A percentile compares a stretch with the other conserved stretches of the same genome.
phyloP scores from a whole-genome alignment of 2,113 vertebrate species.

The Echinops telfairi region DNA sequence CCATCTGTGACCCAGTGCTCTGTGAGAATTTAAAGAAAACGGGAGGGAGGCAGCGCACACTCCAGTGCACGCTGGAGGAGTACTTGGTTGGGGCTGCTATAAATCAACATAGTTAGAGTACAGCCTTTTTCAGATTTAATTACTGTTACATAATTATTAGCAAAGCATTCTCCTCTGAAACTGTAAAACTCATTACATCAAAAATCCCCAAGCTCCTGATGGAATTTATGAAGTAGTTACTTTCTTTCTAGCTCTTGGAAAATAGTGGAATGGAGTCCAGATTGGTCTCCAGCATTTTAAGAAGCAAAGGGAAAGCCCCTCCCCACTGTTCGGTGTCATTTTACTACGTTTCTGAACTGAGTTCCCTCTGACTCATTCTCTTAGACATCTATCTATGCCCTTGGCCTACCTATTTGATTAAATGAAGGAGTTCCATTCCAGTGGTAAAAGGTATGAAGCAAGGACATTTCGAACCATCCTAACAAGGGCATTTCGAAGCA shows the following conservation, averaged over 20 bases:
- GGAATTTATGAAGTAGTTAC: conserved; percentile 91
- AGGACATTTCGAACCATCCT: background rate
- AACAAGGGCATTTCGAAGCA: background rate
- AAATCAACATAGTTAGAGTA: conserved; percentile 94
- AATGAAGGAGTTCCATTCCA: background rate
- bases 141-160: conserved; percentile 96
- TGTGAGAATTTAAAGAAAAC: conserved; percentile 95
- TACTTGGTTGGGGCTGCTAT: conserved; percentile 91
- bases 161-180: conserved; percentile 93
- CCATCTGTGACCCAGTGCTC: conserved; percentile 98
- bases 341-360: conserved; percentile 38
- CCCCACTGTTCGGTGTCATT: conserved; percentile 38
- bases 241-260: conserved; percentile 88
- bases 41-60: conserved; percentile 89
- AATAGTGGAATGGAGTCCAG: conserved; percentile 83
- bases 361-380: conserved; percentile 34
- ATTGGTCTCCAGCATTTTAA: conserved; percentile 82
- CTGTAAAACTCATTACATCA: conserved; percentile 93
- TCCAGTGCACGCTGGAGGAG: conserved; percentile 90
- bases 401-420: background rate
- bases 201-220: conserved; percentile 92
- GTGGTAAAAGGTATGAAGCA: background rate
- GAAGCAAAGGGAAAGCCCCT: background rate
- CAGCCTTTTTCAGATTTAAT: conserved; percentile 96
- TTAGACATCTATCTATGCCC: background rate